Evolutionary conservation across 2,888 invertebrate genomes (phyloP).

Genomic region (Conomelus anceps): DNA sequence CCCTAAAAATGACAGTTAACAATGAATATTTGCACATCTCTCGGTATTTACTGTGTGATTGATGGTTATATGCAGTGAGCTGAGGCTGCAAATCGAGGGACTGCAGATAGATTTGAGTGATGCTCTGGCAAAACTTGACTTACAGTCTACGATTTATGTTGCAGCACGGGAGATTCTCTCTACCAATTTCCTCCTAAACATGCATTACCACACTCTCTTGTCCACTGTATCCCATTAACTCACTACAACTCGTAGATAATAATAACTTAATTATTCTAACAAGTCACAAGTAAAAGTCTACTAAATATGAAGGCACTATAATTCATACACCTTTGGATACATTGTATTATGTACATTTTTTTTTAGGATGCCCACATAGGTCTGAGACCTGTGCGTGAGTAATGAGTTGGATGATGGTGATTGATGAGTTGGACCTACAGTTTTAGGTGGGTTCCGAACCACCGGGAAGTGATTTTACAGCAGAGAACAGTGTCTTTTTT

Average conservation of each 20-base stretch:
- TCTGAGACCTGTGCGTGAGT: too few relatives aligned
- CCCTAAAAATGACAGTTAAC: background rate
- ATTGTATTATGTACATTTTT: too few relatives aligned
- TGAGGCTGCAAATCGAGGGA: background rate
- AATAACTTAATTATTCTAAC: background rate
- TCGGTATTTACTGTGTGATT: background rate
- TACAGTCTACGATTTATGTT: background rate
- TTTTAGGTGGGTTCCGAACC: too few relatives aligned
- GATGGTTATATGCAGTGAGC: background rate
- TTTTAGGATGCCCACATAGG: too few relatives aligned
- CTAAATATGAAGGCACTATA: too few relatives aligned
- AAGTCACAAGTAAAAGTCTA: too few relatives aligned
- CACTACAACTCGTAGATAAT: background rate
- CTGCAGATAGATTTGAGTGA: background rate
- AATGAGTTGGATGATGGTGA: too few relatives aligned
- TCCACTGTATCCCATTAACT: background rate
- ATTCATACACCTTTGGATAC: too few relatives aligned
- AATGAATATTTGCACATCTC: background rate
- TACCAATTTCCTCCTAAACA: background rate
- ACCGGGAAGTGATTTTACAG: too few relatives aligned
- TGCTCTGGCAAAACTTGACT: background rate
- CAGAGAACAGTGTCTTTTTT: too few relatives aligned
- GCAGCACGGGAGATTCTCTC: background rate
- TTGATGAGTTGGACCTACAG: too few relatives aligned
- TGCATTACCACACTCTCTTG: background rate